phyloP scores from a whole-genome alignment of 2,888 invertebrate species.

The Ectemnius cavifrons region DNA sequence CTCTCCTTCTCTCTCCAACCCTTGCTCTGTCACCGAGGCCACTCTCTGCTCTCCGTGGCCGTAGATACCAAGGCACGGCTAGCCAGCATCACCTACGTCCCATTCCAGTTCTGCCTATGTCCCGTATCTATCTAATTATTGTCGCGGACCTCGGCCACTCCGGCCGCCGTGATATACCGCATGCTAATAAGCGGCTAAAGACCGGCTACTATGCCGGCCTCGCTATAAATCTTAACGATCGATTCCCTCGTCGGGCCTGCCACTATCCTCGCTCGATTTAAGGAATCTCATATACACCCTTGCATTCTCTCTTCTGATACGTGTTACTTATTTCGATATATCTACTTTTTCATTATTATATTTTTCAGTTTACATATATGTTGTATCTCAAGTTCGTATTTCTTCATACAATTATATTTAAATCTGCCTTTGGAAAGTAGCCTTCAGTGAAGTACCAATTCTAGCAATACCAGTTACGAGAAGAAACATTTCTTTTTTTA shows the following conservation, averaged over 20 bases:
- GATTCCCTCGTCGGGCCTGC: conserved; percentile 65
- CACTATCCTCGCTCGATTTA: background rate
- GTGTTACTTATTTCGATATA: too few species aligned
- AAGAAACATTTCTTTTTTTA: too few species aligned
- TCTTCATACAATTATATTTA: too few species aligned
- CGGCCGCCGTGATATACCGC: conserved; percentile 76
- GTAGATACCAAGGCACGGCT: conserved; percentile 60
- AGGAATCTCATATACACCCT: conserved; percentile 11
- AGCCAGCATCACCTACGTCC: conserved; percentile 62
- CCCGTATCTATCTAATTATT: conserved; percentile 78
- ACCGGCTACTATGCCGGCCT: conserved; percentile 73
- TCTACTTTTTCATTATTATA: too few species aligned
- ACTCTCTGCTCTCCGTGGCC: conserved; percentile 41
- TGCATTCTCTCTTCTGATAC: too few species aligned
- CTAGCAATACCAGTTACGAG: too few species aligned
- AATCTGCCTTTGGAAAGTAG: too few species aligned
- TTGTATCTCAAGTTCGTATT: too few species aligned
- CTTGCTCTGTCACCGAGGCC: conserved; percentile 14
- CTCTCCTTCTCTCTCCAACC: conserved; percentile 10
- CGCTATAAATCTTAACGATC: conserved; percentile 75
- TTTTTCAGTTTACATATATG: too few species aligned
- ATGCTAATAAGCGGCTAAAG: conserved; percentile 79
- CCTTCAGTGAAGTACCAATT: too few species aligned
- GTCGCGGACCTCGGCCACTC: conserved; percentile 73
- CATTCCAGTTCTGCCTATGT: conserved; percentile 69